Percentiles rank a stretch among this genome's conserved stretches.
These are phyloP conservation scores for Alouatta caraya DNA, from an alignment of 2,797 vertebrate genomes.

Conservation along the genomic window DNA sequence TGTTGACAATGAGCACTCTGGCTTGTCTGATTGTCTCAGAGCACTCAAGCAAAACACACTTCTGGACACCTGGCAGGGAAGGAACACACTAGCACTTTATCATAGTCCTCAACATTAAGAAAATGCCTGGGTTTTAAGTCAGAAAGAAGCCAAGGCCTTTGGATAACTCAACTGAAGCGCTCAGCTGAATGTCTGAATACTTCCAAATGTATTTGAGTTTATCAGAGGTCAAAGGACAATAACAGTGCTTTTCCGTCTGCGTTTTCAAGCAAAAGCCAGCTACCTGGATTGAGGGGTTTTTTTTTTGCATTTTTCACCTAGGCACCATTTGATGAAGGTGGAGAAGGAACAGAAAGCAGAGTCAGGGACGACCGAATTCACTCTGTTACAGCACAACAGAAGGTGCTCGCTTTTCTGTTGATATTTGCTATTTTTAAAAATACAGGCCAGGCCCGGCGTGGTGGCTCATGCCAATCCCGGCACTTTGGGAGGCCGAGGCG, in stretches of 20 bases:
- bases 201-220: not conserved
- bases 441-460: not conserved
- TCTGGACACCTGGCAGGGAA: not conserved
- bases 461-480: not conserved
- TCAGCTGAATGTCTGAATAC: not conserved
- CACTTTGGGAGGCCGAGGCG: not conserved
- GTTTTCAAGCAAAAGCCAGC: not conserved
- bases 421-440: not conserved
- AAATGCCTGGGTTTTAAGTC: not conserved
- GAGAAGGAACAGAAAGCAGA: not conserved
- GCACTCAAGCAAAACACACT: not conserved
- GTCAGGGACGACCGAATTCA: not conserved
- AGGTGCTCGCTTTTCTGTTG: not conserved
- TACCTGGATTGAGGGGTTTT: not conserved
- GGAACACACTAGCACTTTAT: not conserved
- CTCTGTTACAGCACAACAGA: not conserved
- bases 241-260: not conserved
- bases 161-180: not conserved
- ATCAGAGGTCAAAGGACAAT: not conserved
- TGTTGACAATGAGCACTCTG: not conserved
- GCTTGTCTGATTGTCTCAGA: constrained; percentile 2
- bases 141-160: not conserved
- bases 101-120: not conserved
- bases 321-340: not conserved
- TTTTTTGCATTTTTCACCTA: not conserved